Evolutionary conservation across 1,140 invertebrate species (phyloP).

Genomic region (Bombus superbus): DNA sequence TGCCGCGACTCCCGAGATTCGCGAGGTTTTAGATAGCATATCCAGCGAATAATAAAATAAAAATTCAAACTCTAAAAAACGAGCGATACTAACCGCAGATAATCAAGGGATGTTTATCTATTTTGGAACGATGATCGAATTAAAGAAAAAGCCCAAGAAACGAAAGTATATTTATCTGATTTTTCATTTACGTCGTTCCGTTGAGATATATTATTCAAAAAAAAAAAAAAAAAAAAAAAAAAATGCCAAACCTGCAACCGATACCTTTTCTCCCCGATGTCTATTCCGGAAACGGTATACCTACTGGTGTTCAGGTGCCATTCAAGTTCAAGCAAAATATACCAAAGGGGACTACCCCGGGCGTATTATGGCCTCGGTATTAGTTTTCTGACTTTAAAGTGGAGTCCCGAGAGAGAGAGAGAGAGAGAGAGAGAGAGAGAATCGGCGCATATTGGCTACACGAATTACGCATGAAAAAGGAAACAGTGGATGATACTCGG

Average conservation of each 20-base stretch:
- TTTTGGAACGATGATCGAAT: no score
- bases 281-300: conserved; percentile 14
- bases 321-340: conserved; percentile 38
- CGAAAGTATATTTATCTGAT: no score
- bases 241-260: conserved; percentile 7
- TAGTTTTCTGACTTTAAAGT: conserved; percentile 43
- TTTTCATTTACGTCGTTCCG: no score
- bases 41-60: no score
- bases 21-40: no score
- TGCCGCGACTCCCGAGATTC: no score
- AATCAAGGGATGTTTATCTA: no score
- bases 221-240: neutral
- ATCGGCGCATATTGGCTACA: conserved; percentile 17
- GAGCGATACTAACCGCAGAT: no score
- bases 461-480: conserved; percentile 54
- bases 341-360: neutral
- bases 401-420: neutral
- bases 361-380: conserved; percentile 39
- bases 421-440: neutral
- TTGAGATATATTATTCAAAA: neutral
- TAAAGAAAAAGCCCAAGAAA: no score
- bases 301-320: conserved; percentile 37
- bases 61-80: no score
- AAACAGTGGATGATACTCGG: conserved; percentile 39
- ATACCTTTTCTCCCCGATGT: conserved; percentile 14